A percentile compares a stretch with the other conserved stretches of the same genome.
Conservation (phyloP, 1,140 invertebrate genomes). For the Drosophila azteca region DNA sequence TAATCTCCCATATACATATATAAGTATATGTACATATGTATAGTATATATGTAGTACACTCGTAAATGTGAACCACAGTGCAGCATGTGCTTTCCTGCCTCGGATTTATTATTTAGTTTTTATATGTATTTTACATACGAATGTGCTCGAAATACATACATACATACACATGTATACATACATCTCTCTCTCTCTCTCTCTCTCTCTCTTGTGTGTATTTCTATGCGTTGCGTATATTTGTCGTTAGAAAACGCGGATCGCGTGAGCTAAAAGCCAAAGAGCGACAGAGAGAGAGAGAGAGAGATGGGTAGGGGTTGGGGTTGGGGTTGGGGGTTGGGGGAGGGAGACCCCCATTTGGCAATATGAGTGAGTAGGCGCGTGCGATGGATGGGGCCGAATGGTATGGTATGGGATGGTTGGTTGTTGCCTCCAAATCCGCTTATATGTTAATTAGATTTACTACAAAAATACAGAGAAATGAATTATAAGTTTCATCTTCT, state of each 20-base stretch:
- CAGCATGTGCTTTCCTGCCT: conserved; percentile 14
- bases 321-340: too few species aligned
- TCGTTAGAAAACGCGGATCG: conserved; percentile 58
- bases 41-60: too few species aligned
- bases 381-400: conserved; percentile 20
- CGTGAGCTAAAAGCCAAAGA: conserved; percentile 37
- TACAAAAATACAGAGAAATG: conserved; percentile 47
- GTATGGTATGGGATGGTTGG: neutral
- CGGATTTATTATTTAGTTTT: conserved; percentile 49
- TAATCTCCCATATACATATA: conserved; percentile 13
- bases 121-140: conserved; percentile 17
- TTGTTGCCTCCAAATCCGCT: conserved; percentile 54
- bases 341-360: neutral
- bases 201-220: neutral
- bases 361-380: conserved; percentile 33
- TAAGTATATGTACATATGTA: too few species aligned
- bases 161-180: conserved; percentile 20
- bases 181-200: too few species aligned
- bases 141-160: conserved; percentile 23
- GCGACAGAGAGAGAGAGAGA: neutral
- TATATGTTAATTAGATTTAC: conserved; percentile 79
- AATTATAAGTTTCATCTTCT: conserved; percentile 65
- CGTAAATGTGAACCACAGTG: conserved; percentile 31
- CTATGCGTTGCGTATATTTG: conserved; percentile 22
- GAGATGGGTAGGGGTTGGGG: too few species aligned